These are phyloP conservation scores for Samia ricini DNA, from an alignment of 1,140 invertebrate species.

Conservation along the genomic window DNA sequence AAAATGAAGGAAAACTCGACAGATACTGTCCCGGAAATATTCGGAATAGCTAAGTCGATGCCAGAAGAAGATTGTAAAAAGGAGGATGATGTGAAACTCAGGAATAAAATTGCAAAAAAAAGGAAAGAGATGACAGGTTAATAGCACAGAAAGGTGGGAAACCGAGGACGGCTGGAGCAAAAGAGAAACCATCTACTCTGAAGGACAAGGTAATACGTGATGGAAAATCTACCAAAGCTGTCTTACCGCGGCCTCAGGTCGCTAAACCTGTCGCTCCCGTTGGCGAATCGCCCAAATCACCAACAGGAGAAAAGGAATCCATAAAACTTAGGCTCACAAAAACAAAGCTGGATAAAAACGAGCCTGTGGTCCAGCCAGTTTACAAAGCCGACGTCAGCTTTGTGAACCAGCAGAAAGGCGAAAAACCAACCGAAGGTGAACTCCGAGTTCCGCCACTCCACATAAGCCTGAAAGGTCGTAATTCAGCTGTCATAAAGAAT, in stretches of 20 bases:
- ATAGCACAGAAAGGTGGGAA: constrained; percentile 56
- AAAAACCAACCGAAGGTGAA: constrained; percentile 80
- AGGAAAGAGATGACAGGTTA: constrained; percentile 57
- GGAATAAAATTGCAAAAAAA: constrained; percentile 71
- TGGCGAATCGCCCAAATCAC: constrained; percentile 55
- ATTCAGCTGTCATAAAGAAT: constrained; percentile 92
- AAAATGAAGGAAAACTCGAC: constrained; percentile 48
- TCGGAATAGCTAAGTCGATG: constrained; percentile 52
- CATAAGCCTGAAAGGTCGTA: constrained; percentile 90
- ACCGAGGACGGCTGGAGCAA: constrained; percentile 51
- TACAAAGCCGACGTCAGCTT: constrained; percentile 91
- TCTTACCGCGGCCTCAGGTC: constrained; percentile 50
- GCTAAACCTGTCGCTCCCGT: constrained; percentile 68
- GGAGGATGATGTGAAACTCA: constrained; percentile 53
- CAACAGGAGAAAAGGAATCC: constrained; percentile 81
- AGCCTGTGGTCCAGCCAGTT: constrained; percentile 84
- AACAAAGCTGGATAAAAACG: constrained; percentile 87
- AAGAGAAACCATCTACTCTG: constrained; percentile 61
- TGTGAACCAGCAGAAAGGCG: constrained; percentile 64
- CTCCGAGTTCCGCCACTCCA: constrained; percentile 92
- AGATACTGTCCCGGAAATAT: constrained; percentile 47
- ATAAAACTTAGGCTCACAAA: constrained; percentile 85
- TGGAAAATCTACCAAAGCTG: constrained; percentile 61
- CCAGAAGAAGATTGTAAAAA: constrained; percentile 49
- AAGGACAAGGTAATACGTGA: constrained; percentile 66